Evolutionary conservation across 2,113 vertebrate genomes (phyloP).

Genomic region (Eulacestoma nigropectus): DNA sequence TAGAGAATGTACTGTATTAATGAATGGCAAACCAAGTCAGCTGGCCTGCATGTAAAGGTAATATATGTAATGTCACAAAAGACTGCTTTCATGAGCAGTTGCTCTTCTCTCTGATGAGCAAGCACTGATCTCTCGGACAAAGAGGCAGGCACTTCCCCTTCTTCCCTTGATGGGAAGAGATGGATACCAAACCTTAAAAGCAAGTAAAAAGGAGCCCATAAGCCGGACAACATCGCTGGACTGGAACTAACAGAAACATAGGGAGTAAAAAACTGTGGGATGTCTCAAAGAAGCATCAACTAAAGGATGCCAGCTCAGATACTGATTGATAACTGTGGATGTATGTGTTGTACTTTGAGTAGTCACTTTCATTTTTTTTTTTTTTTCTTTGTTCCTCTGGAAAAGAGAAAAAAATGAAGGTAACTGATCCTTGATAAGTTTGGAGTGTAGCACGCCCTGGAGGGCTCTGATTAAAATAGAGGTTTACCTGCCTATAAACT

Average conservation of each 20-base stretch:
- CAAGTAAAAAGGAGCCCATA: neutral
- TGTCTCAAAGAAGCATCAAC: neutral
- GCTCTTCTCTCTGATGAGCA: neutral
- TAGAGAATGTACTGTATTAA: neutral
- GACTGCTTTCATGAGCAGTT: neutral
- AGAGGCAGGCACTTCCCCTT: neutral
- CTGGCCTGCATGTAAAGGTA: neutral
- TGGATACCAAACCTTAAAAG: neutral
- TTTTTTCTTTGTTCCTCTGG: no score
- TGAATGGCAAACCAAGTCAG: neutral
- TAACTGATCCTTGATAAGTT: neutral
- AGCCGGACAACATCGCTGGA: neutral
- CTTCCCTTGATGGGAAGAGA: neutral
- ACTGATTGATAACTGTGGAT: neutral
- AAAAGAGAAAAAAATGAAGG: neutral
- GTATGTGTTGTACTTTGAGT: neutral
- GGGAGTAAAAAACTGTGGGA: neutral
- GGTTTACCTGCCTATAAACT: neutral
- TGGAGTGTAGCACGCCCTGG: neutral
- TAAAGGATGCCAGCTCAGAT: neutral
- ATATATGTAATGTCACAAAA: neutral
- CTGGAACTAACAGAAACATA: neutral
- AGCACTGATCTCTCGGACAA: neutral
- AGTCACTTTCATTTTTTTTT: neutral
- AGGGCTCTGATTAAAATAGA: neutral